phyloP scores from a whole-genome alignment of 2,888 invertebrate species.

The Catotricha subobsoleta region DNA sequence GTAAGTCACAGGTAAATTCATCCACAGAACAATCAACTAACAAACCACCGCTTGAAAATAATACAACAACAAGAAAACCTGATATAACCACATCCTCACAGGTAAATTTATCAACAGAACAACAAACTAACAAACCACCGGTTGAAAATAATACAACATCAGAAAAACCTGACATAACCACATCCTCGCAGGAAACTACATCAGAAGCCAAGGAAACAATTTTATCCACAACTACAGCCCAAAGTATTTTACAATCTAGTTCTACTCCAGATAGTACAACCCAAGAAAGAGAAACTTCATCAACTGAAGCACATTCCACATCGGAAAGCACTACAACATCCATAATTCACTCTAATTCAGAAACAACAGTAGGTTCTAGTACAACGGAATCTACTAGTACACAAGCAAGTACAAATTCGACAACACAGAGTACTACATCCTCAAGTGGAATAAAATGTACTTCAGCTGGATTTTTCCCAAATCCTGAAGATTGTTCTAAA shows the following conservation, averaged over 20 bases:
- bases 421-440: too few species aligned
- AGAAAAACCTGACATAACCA: neutral
- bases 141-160: slow-evolving; percentile 11
- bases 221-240: too few species aligned
- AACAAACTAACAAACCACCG: slow-evolving; percentile 10
- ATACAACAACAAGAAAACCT: slow-evolving; percentile 9
- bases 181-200: slow-evolving; percentile 7
- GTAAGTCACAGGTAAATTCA: slow-evolving; percentile 5
- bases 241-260: too few species aligned
- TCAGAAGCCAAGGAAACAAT: slow-evolving; percentile 15
- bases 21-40: slow-evolving; percentile 14
- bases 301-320: too few species aligned
- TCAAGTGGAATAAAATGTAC: slow-evolving; percentile 31
- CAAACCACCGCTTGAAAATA: neutral
- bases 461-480: slow-evolving; percentile 41
- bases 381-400: too few species aligned
- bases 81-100: slow-evolving; percentile 1
- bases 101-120: slow-evolving; percentile 13
- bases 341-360: too few species aligned
- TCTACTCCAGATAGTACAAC: too few species aligned
- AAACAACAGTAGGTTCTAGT: too few species aligned
- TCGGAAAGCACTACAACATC: too few species aligned
- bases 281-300: too few species aligned
- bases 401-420: too few species aligned
- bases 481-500: slow-evolving; percentile 42